Percentiles rank a stretch among this genome's conserved stretches.
These are phyloP conservation scores for Acheta domesticus DNA, from an alignment of 2,888 invertebrate species.

Conservation along the genomic window DNA sequence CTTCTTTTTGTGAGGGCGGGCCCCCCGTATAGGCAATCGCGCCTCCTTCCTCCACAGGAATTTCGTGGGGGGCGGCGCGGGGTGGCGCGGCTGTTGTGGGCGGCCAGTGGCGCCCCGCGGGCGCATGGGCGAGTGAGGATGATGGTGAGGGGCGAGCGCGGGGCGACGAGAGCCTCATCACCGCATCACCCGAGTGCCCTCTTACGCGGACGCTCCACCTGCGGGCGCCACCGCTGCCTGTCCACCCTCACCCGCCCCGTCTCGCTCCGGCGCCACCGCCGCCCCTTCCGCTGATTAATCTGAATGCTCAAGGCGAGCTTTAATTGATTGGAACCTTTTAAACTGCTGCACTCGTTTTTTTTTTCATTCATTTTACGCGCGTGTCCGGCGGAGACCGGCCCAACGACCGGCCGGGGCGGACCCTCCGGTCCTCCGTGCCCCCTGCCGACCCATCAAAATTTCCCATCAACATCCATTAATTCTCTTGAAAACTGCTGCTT, in stretches of 20 bases:
- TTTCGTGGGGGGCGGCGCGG: too few species aligned
- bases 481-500: constrained; percentile 18
- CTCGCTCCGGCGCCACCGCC: not conserved
- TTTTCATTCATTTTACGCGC: not conserved
- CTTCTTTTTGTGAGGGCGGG: too few species aligned
- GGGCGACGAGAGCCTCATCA: not conserved
- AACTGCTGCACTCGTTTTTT: not conserved
- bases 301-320: not conserved
- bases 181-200: not conserved
- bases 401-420: not conserved
- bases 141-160: too few species aligned
- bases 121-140: too few species aligned
- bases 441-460: constrained; percentile 5
- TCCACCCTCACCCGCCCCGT: too few species aligned
- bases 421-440: not conserved
- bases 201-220: too few species aligned
- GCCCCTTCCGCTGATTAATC: not conserved
- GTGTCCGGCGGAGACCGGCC: not conserved
- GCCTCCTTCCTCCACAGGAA: too few species aligned
- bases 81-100: too few species aligned
- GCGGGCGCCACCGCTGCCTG: too few species aligned
- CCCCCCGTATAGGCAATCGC: too few species aligned
- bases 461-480: constrained; percentile 9
- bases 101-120: too few species aligned
- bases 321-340: constrained; percentile 18